Conservation (phyloP, 2,113 vertebrate species). For the Pomatostomus ruficeps region DNA sequence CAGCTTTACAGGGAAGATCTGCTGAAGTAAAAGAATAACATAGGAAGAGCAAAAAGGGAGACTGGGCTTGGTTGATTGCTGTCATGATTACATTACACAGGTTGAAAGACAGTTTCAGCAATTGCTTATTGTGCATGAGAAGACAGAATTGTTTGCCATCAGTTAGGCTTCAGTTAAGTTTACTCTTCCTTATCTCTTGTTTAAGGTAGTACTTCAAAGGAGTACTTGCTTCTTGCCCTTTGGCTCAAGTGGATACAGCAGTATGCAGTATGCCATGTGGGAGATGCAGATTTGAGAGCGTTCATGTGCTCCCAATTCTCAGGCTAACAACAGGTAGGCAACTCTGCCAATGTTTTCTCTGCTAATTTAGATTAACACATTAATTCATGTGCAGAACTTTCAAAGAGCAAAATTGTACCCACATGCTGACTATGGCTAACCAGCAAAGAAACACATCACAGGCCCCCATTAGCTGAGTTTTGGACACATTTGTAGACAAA, state of each 20-base stretch:
- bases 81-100: constrained; percentile 15
- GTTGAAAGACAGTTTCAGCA: constrained; percentile 48
- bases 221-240: constrained; percentile 59
- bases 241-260: constrained; percentile 57
- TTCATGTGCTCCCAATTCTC: not conserved
- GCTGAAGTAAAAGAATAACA: constrained; percentile 34
- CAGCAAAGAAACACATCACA: not conserved
- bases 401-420: not conserved
- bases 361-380: not conserved
- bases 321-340: not conserved
- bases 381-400: not conserved
- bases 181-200: constrained; percentile 71
- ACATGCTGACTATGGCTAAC: not conserved
- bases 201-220: constrained; percentile 75
- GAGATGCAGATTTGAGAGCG: constrained; percentile 18
- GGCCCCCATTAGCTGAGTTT: not conserved
- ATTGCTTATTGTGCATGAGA: constrained; percentile 37
- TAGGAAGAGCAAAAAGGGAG: not conserved
- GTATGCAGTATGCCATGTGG: constrained; percentile 29
- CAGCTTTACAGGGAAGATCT: constrained; percentile 28
- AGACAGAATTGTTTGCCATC: constrained; percentile 56
- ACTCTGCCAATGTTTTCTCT: not conserved
- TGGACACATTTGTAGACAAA: not conserved
- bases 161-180: constrained; percentile 49
- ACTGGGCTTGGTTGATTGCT: constrained; percentile 15